Conservation (phyloP, 2,888 invertebrate species). For the Pharmacophagus antenor region DNA sequence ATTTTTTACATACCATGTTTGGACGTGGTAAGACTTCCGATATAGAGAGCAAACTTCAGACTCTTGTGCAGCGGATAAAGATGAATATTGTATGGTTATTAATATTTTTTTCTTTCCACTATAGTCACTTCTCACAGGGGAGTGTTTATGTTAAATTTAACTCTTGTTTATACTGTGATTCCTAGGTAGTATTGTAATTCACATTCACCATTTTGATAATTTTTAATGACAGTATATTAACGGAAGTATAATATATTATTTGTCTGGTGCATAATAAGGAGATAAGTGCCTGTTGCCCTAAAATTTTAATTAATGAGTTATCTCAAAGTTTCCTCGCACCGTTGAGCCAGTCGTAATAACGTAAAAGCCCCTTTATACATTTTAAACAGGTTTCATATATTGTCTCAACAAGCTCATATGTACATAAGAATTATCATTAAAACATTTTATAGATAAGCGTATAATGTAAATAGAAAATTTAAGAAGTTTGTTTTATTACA, state of each 20-base stretch:
- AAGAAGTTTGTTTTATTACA: too few relatives aligned
- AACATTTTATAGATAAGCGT: neutral
- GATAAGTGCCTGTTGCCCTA: slow-evolving; percentile 19
- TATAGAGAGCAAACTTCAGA: too few relatives aligned
- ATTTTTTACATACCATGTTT: too few relatives aligned
- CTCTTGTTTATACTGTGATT: neutral
- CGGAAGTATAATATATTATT: slow-evolving; percentile 1
- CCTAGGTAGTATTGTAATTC: neutral
- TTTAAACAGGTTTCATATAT: neutral
- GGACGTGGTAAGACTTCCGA: too few relatives aligned
- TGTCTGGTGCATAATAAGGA: slow-evolving; percentile 17
- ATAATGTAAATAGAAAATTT: neutral
- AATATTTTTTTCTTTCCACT: too few relatives aligned
- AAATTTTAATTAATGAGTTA: slow-evolving; percentile 25
- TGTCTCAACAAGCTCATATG: neutral
- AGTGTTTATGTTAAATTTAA: neutral
- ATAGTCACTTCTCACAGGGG: too few relatives aligned
- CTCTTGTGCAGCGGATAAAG: too few relatives aligned
- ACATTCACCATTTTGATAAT: neutral
- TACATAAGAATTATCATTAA: neutral
- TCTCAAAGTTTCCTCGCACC: slow-evolving; percentile 24
- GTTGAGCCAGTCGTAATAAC: slow-evolving; percentile 13
- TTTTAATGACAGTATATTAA: neutral
- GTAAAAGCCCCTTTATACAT: slow-evolving; percentile 10
- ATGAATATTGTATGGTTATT: too few relatives aligned